Base-by-base conservation (phyloP, 2,888 invertebrate genomes). In the Athalia rosae region DNA sequence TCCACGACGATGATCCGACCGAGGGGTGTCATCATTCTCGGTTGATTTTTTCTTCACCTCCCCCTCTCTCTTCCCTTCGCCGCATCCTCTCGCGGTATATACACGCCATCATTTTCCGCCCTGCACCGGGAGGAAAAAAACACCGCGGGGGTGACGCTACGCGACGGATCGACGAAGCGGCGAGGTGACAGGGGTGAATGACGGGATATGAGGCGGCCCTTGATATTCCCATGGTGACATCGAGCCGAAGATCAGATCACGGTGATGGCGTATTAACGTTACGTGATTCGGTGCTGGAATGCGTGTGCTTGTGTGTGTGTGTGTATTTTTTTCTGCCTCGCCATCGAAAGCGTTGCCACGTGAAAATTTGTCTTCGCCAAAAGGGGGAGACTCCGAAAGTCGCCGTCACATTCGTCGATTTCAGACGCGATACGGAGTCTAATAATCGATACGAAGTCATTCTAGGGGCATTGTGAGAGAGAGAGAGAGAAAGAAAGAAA, bases 1-100 rank as follows among this genome's bases (percentile, higher is more conserved):
- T 28, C 74, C 50, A 43, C 62, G 74, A 74, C 62, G 28, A 28
- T 15, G n/a, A 74, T 61, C 61, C 8, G 15, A 11, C 43, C 74
- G 48, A 48, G 61, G 61, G 74, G 74, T 61, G 11, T 53, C n/a
- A 53, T 53, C n/a, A 53, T 53, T 53, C 53, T 53, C 53, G 7
- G 53, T n/a, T n/a, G 53, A 7, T 53, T 6, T 7, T 53, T 53
- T n/a, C n/a, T 53, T n/a, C n/a, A 53, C 9, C n/a, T 53, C 7
- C 4, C 4, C 9, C 53, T 7, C 7, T 9, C 28, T 28, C n/a
- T 28, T 28, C 28, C 67, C 48, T 67, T 67, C 50, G 47, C 28
- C 48, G 13, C 13, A 53, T 67, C 53, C 67, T 67, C 50, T 48
- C 28, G 28, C 28, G 28, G 28, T 28, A 28, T 67, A 67, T n/a